Base-by-base conservation (phyloP, 1,140 invertebrate species). In the Anastatus disparis region DNA sequence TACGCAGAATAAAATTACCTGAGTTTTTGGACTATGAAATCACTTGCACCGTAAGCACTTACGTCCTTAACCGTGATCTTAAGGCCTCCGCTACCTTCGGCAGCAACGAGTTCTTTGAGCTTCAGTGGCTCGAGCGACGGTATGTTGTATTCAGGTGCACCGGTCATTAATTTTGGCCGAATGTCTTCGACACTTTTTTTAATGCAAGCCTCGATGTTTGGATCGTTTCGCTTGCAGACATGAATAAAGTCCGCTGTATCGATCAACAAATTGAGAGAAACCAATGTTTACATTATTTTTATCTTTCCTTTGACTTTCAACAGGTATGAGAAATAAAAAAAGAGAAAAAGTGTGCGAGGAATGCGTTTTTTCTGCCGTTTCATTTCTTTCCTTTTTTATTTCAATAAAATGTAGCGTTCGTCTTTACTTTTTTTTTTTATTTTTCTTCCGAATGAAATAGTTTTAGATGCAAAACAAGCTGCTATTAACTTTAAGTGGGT, bases 41-140 rank as follows among this genome's bases (percentile, higher is more conserved):
- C 85, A 42, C 89, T 89, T n/a, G 89, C 87, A 8, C 90, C 90
- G 53, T 82, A 86, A 2, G 89, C 87, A 13, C 82, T 84, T 0
- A 91, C 78, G 69, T 92, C 82, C 35, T 80, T 87, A 15, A 87
- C 87, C 13, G 79, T 84, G 40, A 91, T 83, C 73, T 79, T 87
- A 15, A 92, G 77, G 0, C 87, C 88, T 0, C 86, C 88, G 3
- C 55, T 78, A n/a, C 84, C 83, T 42, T 90, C 85, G 0, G 87
- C 75, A 10, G 87, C 85, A 13, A 87, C 85, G 2, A 91, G 73
- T 74, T 91, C 88, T n/a, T 88, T 86, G 24, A 91, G 84, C 27
- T 87, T 72, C 17, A 92, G 79, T 8, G 90, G 90, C 72, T 91
- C 90, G 52, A 91, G 74, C 0, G 88, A 82, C 0, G 90, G 90